Evolutionary conservation across 2,888 invertebrate genomes (phyloP), one percentile per base, ranked within the genome.

Genomic region (Nemapogon koenigi): DNA sequence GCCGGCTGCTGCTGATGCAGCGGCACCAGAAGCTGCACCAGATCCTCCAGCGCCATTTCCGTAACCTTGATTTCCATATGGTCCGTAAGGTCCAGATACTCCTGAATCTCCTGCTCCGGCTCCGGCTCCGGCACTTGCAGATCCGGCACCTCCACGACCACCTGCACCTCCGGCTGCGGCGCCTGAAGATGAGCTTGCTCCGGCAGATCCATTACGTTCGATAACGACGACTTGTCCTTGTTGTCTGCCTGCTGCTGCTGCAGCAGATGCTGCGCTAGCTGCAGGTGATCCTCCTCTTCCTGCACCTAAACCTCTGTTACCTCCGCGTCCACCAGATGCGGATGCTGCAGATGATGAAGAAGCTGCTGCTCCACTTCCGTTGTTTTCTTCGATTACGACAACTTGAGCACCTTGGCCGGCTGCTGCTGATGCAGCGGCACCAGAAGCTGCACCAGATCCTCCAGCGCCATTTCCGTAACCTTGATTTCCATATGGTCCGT

Each of bases 291-390:
- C 33, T 17, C 19, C 10, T 2, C 26, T 14, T 26, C 29, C 27
- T 39, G 37, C 37, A n/a, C 13, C 8, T 35, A 38, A 38, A n/a
- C 13, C 41, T 35, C 44, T 6, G 36, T 29, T 38, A 39, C 30
- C 8, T 35, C 38, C 16, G 22, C 15, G 19, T 33, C 33, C 18
- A 30, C 40, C 39, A 4, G 19, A 22, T 41, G 35, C 31, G 8
- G 33, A 27, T 2, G 37, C 28, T 10, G 14, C 38, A 13, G 28
- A 27, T 3, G 36, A 29, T 10, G 29, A 7, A 17, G 41, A 22
- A 13, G 30, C 22, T 7, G 36, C 7, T 7, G 19, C 40, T 29
- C n/a, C n/a, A n/a, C n/a, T n/a, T n/a, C n/a, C 29, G 13, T 33
- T 19, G 33, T 19, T 33, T 33, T 33, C 33, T 19, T 33, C 33